phyloP scores from a whole-genome alignment of 2,888 invertebrate species.

The Selenia dentaria region DNA sequence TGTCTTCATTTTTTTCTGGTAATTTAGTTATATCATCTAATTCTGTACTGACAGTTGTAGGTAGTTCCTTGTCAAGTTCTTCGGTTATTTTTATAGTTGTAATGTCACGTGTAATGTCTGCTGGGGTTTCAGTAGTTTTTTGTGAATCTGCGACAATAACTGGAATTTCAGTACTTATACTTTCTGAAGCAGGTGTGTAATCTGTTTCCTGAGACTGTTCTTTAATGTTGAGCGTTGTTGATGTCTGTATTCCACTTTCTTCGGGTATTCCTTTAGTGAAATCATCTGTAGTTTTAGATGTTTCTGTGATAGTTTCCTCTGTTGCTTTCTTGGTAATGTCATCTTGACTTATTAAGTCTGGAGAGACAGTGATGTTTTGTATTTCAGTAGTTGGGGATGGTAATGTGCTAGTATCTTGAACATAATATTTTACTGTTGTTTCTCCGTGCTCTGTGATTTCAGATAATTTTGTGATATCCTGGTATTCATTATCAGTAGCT shows the following conservation, averaged over 20 bases:
- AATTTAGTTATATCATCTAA: background rate
- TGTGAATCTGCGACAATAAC: background rate
- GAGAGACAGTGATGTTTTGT: background rate
- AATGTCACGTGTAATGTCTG: background rate
- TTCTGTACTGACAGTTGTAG: background rate
- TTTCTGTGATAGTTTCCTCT: background rate
- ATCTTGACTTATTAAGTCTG: background rate
- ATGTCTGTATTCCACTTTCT: conserved; percentile 1
- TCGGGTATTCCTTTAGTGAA: background rate
- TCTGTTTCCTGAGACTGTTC: conserved; percentile 1
- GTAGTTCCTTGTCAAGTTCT: background rate
- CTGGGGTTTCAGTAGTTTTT: background rate
- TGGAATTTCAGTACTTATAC: background rate
- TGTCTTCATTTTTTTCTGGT: background rate
- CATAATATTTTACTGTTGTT: background rate
- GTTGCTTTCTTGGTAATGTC: background rate
- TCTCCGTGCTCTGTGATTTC: background rate
- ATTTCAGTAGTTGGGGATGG: background rate
- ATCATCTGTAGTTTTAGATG: background rate
- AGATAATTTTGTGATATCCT: background rate
- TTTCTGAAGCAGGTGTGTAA: background rate
- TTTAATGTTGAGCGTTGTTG: background rate
- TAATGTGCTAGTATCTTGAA: conserved; percentile 6
- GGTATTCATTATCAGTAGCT: background rate
- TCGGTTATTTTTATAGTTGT: background rate